phyloP scores from a whole-genome alignment of 1,140 invertebrate genomes.

The Holcopasites calliopsidis region DNA sequence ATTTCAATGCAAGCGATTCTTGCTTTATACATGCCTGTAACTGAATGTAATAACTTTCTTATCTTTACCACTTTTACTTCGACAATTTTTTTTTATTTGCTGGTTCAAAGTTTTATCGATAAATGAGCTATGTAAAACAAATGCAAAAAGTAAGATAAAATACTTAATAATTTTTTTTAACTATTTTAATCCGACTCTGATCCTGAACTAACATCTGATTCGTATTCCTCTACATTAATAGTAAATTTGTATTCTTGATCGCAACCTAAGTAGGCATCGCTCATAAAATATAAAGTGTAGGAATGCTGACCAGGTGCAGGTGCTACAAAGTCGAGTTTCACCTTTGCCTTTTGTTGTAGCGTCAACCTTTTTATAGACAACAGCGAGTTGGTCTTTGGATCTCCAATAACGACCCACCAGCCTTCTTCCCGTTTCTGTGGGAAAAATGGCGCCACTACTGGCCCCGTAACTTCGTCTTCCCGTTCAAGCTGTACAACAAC shows the following conservation, averaged over 20 bases:
- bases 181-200: conserved; percentile 78
- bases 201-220: conserved; percentile 81
- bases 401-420: conserved; percentile 99
- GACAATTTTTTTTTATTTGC: too few relatives aligned
- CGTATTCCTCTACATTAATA: conserved; percentile 88
- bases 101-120: too few relatives aligned
- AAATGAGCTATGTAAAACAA: too few relatives aligned
- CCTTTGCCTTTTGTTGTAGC: conserved; percentile 95
- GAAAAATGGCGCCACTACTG: conserved; percentile 98
- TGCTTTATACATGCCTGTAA: too few relatives aligned
- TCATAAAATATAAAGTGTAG: conserved; percentile 99
- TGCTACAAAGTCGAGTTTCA: conserved; percentile 97
- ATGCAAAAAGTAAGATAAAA: too few relatives aligned
- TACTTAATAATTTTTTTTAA: too few relatives aligned
- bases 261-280: conserved; percentile 98
- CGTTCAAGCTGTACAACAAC: conserved; percentile 96
- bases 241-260: conserved; percentile 97
- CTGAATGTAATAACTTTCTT: too few relatives aligned
- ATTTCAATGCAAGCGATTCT: too few relatives aligned
- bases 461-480: conserved; percentile 97
- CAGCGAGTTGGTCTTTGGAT: conserved; percentile 95
- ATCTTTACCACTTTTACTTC: too few relatives aligned
- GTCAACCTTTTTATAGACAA: conserved; percentile 98
- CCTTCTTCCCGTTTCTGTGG: conserved; percentile 99
- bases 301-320: conserved; percentile 91